Evolutionary conservation across 2,113 vertebrate genomes (phyloP), one percentile per base, ranked within the genome.

Genomic region (Pedionomus torquatus): DNA sequence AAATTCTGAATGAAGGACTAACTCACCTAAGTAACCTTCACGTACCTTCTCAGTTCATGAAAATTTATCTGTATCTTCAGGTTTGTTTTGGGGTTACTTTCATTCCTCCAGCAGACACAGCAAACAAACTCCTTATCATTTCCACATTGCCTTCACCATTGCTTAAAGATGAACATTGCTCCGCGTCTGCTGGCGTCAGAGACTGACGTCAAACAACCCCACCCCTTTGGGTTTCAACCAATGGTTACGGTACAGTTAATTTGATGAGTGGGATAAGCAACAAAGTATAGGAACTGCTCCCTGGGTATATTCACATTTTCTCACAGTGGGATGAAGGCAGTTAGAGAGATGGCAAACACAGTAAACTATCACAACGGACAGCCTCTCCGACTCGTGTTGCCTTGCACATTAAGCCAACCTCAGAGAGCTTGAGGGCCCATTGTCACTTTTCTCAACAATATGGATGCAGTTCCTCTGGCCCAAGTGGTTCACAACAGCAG

Each of bases 331-430:
- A 57, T 46, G 19, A 46, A 64, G 33, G 41, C 41, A 46, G 41
- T 52, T 61, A 26, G 48, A 77, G 35, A 37, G 33, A 28, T 7
- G 25, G 25, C 10, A 43, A 72, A 66, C 52, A 35, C 13, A n/a
- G 24, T 8, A 9, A 75, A 77, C 11, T 13, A 31, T 33, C 18
- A 46, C 37, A 57, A 13, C 1, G 4, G 65, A 17, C 30, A 12
- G 17, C 63, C 69, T 46, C 63, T 71, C 25, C 3, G 3, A 41
- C 11, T 37, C 3, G 0, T 3, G 0, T 2, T 58, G 44, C 39
- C n/a, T 35, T 46, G 21, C 25, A 20, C 11, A 37, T 11, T 33
- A 17, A 52, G 18, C 35, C 57, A 41, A 15, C 7, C 31, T 17
- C 10, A 46, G 33, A 33, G 20, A 31, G 35, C 17, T 5, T 30